Conservation (phyloP, 2,888 invertebrate genomes). For the Lasius fuliginosus region DNA sequence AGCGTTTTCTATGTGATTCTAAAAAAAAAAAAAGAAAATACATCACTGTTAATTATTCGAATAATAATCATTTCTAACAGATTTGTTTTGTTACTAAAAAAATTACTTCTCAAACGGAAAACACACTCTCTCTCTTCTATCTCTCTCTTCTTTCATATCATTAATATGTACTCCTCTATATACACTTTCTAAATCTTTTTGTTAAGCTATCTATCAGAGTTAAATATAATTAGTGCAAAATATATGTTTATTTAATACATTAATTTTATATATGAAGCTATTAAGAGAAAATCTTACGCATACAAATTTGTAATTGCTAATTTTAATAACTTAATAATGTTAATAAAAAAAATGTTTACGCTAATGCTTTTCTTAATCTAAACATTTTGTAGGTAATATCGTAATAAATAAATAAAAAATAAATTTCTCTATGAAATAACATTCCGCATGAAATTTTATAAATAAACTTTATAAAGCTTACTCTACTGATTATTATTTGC, state of each 20-base stretch:
- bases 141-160: neutral
- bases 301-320: neutral
- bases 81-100: neutral
- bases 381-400: neutral
- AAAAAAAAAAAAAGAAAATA: neutral
- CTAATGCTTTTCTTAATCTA: neutral
- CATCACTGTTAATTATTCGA: neutral
- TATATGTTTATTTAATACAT: conserved; percentile 2
- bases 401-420: neutral
- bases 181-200: neutral
- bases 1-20: neutral
- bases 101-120: neutral
- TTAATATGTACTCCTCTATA: neutral
- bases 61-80: neutral
- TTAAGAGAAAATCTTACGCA: neutral
- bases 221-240: neutral
- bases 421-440: too few species aligned
- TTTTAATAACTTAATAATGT: conserved; percentile 12
- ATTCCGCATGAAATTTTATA: neutral
- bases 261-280: neutral
- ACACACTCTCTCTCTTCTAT: too few species aligned
- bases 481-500: neutral
- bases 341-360: neutral
- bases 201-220: conserved; percentile 9
- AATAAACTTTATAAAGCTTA: neutral